Conservation (phyloP, 2,888 invertebrate genomes). For the Lymantria dispar region DNA sequence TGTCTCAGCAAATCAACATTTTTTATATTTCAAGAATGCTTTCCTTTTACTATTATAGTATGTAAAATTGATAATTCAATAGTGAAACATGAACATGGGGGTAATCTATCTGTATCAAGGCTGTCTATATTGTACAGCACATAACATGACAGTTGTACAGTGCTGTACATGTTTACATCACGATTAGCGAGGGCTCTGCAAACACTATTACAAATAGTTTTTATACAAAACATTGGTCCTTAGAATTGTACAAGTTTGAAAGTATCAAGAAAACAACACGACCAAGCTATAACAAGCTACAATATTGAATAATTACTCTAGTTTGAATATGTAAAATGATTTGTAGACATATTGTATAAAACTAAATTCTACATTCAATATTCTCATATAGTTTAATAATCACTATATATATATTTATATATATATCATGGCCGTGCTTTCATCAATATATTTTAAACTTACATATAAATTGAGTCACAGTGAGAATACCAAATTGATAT, state of each 20-base stretch:
- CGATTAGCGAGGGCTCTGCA: neutral
- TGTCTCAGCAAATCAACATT: constrained; percentile 14
- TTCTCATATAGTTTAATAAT: constrained; percentile 39
- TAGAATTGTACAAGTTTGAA: constrained; percentile 29
- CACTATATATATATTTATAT: constrained; percentile 17
- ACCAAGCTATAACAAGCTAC: constrained; percentile 30
- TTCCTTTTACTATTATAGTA: neutral
- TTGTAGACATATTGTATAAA: constrained; percentile 54
- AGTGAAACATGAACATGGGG: neutral
- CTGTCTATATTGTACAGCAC: neutral
- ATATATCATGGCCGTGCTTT: constrained; percentile 43
- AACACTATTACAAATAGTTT: constrained; percentile 20
- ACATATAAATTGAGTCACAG: constrained; percentile 40
- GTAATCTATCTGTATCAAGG: constrained; percentile 1
- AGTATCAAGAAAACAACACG: constrained; percentile 18
- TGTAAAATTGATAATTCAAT: neutral
- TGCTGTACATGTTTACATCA: neutral
- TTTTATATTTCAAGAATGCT: constrained; percentile 8
- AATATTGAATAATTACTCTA: constrained; percentile 31
- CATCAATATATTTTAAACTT: constrained; percentile 44
- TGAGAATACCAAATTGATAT: constrained; percentile 37
- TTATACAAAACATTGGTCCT: constrained; percentile 38
- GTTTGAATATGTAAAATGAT: constrained; percentile 48
- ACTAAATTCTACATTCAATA: constrained; percentile 56
- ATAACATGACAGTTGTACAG: neutral